Base-by-base conservation (phyloP, 2,113 vertebrate species). In the Pogonocichla stellata region DNA sequence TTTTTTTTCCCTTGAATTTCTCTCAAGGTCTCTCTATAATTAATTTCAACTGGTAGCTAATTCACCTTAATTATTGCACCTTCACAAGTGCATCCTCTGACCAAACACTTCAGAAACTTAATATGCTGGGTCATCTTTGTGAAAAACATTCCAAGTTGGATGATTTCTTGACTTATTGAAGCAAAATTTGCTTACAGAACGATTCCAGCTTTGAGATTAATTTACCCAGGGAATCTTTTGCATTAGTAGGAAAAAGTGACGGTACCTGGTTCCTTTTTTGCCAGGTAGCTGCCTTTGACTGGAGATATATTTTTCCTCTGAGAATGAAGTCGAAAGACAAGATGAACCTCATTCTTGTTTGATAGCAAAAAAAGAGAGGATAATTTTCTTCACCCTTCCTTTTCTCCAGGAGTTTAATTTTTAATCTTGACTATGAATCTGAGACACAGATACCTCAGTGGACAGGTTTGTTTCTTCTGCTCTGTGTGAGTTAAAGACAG, bases 81-180 rank as follows among this genome's bases (percentile, higher is more conserved):
- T 93, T 92, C 43, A 33, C 67, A 80, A 92, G 48, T 51, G 34
- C 29, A 62, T 83, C 29, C 26, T 83, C 48, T 3, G 4, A 91
- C 50, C 17, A 74, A 85, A 34, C 25, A 75, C 51, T 48, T 47
- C 24, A 56, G 45, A 82, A 86, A 31, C 33, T 34, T 88, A 72
- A 81, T 88, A 53, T 90, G 53, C 71, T 86, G 43, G 56, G 67
- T 94, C 79, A 92, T 94, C 56, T 86, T 67, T 50, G 58, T 69
- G 33, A 86, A 78, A 83, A 88, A 20, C 33, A 88, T 58, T 77
- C 67, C 5, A 40, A 90, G 25, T 80, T 64, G 64, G 67, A 86
- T 67, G 74, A 90, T 94, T 78, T 90, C 60, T 93, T 90, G 90
- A 88, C 90, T 88, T 74, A 80, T 83, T 86, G 80, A 67, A 50